Conservation (phyloP, 2,797 vertebrate genomes). For the Champsocephalus esox region DNA sequence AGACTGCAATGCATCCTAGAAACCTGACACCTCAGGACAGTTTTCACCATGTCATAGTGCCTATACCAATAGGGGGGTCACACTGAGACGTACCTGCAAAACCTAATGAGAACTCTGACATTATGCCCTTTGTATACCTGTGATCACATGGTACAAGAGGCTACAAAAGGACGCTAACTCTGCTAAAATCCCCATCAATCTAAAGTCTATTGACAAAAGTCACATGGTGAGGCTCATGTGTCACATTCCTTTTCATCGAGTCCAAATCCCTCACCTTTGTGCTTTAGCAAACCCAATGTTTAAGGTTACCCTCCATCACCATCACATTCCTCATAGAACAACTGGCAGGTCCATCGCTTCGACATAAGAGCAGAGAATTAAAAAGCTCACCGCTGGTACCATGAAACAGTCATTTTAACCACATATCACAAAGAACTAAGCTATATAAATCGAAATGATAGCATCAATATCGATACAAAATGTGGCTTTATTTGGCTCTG, state of each 20-base stretch:
- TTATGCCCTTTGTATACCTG: constrained; percentile 4
- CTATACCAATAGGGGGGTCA: not conserved
- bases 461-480: constrained; percentile 11
- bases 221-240: constrained; percentile 65
- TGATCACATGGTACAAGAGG: constrained; percentile 17
- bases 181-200: constrained; percentile 69
- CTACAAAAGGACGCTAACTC: constrained; percentile 19
- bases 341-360: constrained; percentile 12
- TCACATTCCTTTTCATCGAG: constrained; percentile 77
- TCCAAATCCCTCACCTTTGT: constrained; percentile 69
- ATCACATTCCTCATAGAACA: constrained; percentile 40
- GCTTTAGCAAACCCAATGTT: constrained; percentile 54
- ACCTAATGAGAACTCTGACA: constrained; percentile 1
- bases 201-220: constrained; percentile 71
- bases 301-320: constrained; percentile 58
- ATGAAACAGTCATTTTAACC: constrained; percentile 1
- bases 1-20: not conserved
- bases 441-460: not conserved
- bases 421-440: not conserved
- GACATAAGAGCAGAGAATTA: constrained; percentile 7
- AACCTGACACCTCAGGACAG: not conserved
- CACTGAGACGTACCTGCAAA: not conserved
- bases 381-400: constrained; percentile 16
- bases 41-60: not conserved
- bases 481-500: constrained; percentile 30